Evolutionary conservation across 2,113 vertebrate genomes (phyloP), one percentile per base, ranked within the genome.

Genomic region (Dipodomys stephensi): DNA sequence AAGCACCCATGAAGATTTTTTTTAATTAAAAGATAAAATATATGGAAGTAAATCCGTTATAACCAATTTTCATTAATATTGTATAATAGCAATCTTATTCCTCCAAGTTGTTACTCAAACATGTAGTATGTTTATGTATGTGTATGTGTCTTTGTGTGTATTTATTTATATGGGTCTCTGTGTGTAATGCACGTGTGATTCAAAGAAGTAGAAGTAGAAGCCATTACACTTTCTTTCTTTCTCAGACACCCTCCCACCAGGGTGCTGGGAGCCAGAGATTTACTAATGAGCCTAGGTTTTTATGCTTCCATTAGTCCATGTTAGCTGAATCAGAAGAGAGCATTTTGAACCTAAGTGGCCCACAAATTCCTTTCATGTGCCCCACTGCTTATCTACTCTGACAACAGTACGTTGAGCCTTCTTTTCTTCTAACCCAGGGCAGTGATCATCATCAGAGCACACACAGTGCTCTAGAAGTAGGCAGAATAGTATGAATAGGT

Each of bases 381-480:
- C 96, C 96, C 97, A 96, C 97, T 98, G 98, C 98, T 98, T 98
- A 98, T 98, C 98, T 98, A 90, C 97, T 98, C 98, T 98, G 98
- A 98, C 98, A 98, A 98, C 98, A 98, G 98, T 98, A 98, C 97
- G 95, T 97, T 96, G 74, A 96, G 96, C 97, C 97, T 98, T 98
- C 98, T 97, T 97, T 98, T 98, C 97, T 98, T 98, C 97, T 98
- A 97, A 98, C 98, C 97, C 20, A 10, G 95, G 97, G 98, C 98
- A 98, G 97, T 27, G 57, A 72, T 92, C 96, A 96, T 98, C 96
- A 95, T 93, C 98, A 94, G 94, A 91, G 97, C 98, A 97, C 97
- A 97, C 87, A 78, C 97, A 97, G 95, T 95, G 95, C 97, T 98
- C 98, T 98, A 97, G 97, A 95, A 98, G 96, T 96, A 97, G 97